Base-by-base conservation (phyloP, 2,888 invertebrate species). In the Mesopsocus fuscifrons region DNA sequence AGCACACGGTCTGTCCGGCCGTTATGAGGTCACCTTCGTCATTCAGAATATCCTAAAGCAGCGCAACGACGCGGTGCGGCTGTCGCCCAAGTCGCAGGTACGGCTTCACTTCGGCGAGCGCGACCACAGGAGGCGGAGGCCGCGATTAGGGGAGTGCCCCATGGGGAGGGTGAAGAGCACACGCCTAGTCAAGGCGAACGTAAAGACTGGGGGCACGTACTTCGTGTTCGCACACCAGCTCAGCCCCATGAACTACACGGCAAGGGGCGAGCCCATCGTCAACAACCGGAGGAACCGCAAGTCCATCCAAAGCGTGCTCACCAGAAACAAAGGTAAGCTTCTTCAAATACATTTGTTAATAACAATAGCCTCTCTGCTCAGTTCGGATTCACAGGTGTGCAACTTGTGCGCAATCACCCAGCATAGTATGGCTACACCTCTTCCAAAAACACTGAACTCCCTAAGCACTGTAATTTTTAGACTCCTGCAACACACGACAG, bases 21-120 rank as follows among this genome's bases (percentile, higher is more conserved):
- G 69, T 53, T 76, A 74, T 59, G 69, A 71, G 48, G 75, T 72
- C 50, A 72, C 74, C 46, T 74, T 77, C 59, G 71, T 71, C 57
- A 73, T 77, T 50, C 63, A 68, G 51, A 63, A 69, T 49, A 67
- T 71, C 49, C 70, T 68, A 58, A 77, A 77, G 58, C 69, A 68
- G 52, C 69, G 68, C 49, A 43, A 34, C 26, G 9, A n/a, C 17
- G 2, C 17, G 32, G 47, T 45, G 38, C 46, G 45, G 17, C 45
- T 48, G 32, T 40, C 42, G 31, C 38, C 41, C 15, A 44, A 48
- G 30, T 43, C 48, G 8, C 62, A 59, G 53, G 64, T 70, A 48
- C 57, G 65, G 48, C 59, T 70, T 44, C 66, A 65, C 51, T 70
- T 71, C 56, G 59, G 61, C 49, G 65, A 63, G 55, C 64, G 47